phyloP scores from a whole-genome alignment of 2,797 vertebrate species.

The Carduelis carduelis region DNA sequence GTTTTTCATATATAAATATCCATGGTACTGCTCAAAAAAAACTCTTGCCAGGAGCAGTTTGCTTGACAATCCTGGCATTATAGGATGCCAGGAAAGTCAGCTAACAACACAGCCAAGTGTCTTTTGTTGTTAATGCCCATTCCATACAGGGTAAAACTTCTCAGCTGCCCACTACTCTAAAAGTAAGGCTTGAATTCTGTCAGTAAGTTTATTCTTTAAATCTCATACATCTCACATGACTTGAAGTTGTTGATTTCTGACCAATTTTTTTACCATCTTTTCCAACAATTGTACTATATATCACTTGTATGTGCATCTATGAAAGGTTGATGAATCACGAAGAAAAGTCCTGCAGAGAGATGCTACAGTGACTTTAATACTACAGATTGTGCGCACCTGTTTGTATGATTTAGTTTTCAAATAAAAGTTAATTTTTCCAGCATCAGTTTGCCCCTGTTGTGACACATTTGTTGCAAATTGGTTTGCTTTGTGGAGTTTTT shows the following conservation, averaged over 20 bases:
- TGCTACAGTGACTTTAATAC: neutral
- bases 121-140: neutral
- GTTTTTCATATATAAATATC: neutral
- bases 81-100: neutral
- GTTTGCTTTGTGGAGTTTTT: neutral
- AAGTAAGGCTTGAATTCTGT: neutral
- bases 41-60: neutral
- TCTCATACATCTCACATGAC: neutral
- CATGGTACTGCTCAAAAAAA: neutral
- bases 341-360: neutral
- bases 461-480: neutral
- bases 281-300: neutral
- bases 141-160: neutral
- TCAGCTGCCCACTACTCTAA: neutral
- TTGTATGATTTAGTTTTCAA: neutral
- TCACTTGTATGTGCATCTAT: neutral
- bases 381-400: neutral
- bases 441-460: neutral
- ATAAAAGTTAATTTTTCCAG: neutral
- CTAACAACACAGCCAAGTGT: neutral
- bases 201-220: neutral
- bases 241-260: neutral
- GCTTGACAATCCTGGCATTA: neutral
- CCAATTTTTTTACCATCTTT: neutral
- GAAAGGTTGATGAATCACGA: neutral